These are phyloP conservation scores for Xanthorhoe designata DNA, from an alignment of 2,888 invertebrate species.

Conservation along the genomic window DNA sequence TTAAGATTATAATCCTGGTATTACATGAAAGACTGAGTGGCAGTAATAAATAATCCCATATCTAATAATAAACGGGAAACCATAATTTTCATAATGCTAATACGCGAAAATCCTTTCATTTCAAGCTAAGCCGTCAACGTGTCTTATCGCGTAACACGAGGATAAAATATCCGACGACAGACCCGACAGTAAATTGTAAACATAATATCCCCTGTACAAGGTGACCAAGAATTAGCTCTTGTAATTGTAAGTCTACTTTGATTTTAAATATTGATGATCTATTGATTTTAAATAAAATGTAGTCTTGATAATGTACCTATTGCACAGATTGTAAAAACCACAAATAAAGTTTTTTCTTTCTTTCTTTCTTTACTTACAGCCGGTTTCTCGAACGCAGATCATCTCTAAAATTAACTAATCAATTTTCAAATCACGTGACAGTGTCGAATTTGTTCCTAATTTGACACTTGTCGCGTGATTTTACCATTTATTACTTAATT, in stretches of 20 bases:
- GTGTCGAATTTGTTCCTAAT: too few species aligned
- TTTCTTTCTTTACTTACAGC: too few species aligned
- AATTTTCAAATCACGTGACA: too few species aligned
- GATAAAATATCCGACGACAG: constrained; percentile 42
- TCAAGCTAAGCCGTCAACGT: constrained; percentile 40
- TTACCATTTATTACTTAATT: too few species aligned
- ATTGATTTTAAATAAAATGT: too few species aligned
- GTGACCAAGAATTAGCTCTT: neutral
- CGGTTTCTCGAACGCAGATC: too few species aligned
- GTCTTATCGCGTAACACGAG: constrained; percentile 41
- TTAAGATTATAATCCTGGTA: neutral
- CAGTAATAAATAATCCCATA: constrained; percentile 7
- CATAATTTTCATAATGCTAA: constrained; percentile 23
- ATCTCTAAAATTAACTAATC: too few species aligned
- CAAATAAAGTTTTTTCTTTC: too few species aligned
- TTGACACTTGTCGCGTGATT: too few species aligned
- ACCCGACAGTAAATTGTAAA: constrained; percentile 39
- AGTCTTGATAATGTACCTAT: too few species aligned
- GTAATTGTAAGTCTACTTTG: neutral
- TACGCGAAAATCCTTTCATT: constrained; percentile 40
- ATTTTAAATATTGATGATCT: too few species aligned
- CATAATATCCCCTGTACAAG: constrained; percentile 31
- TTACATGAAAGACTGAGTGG: neutral
- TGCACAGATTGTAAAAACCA: too few species aligned
- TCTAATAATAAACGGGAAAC: constrained; percentile 16